phyloP scores from a whole-genome alignment of 2,797 vertebrate genomes.

The Rhynchotus rufescens region DNA sequence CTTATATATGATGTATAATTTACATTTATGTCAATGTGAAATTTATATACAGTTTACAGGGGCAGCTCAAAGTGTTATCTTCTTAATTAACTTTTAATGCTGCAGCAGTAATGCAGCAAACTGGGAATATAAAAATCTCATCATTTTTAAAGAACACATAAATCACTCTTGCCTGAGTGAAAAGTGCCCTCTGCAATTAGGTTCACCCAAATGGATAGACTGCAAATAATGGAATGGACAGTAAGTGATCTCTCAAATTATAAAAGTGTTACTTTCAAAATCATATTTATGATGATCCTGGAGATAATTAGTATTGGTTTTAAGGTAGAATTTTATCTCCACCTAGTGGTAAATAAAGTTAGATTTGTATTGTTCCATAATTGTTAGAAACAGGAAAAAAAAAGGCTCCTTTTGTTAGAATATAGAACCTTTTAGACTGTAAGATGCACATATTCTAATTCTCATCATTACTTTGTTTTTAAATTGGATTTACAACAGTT shows the following conservation, averaged over 20 bases:
- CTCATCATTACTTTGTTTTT: not conserved
- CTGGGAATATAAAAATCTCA: not conserved
- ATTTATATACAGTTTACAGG: not conserved
- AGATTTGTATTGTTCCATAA: not conserved
- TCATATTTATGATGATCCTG: not conserved
- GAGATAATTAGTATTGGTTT: not conserved
- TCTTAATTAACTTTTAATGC: not conserved
- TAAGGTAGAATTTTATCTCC: slow-evolving; percentile 17
- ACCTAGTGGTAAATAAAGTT: slow-evolving; percentile 13
- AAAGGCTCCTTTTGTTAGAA: not conserved
- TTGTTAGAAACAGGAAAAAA: not conserved
- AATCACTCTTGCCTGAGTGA: not conserved
- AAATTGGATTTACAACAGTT: not conserved
- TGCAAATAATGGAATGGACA: not conserved
- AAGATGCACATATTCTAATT: not conserved
- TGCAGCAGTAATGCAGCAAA: not conserved
- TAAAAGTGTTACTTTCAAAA: not conserved
- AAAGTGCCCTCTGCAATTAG: not conserved
- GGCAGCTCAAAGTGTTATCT: not conserved
- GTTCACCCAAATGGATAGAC: not conserved
- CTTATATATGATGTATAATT: not conserved
- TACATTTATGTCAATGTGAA: not conserved
- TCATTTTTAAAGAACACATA: not conserved
- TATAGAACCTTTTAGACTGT: not conserved
- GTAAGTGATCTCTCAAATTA: not conserved